Evolutionary conservation across 2,888 invertebrate genomes (phyloP).

Genomic region (Trichogramma dendrolimi): DNA sequence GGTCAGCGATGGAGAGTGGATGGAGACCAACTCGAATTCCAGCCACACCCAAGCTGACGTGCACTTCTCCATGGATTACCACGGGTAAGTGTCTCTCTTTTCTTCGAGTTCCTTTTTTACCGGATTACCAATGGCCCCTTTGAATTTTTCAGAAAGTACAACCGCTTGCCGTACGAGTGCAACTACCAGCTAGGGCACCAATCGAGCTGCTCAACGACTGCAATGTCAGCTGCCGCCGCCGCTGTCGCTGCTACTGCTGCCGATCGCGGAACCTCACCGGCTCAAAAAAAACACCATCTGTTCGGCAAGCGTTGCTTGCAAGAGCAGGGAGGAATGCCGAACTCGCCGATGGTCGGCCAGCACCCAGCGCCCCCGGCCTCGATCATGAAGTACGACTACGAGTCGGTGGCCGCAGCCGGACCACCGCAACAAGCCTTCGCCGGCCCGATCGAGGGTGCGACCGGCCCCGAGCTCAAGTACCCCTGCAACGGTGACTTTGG

Average conservation of each 20-base stretch:
- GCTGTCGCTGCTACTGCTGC: neutral
- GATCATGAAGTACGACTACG: slow-evolving; percentile 61
- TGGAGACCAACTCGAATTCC: slow-evolving; percentile 81
- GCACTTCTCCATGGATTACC: slow-evolving; percentile 70
- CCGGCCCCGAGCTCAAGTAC: slow-evolving; percentile 63
- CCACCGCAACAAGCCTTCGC: slow-evolving; percentile 50
- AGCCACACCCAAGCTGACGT: slow-evolving; percentile 60
- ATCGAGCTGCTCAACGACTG: neutral
- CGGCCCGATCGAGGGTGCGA: slow-evolving; percentile 53
- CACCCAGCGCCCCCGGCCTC: slow-evolving; percentile 30
- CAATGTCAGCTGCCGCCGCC: neutral
- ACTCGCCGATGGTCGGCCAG: slow-evolving; percentile 2
- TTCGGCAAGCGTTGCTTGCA: slow-evolving; percentile 85
- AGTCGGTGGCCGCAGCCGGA: slow-evolving; percentile 43
- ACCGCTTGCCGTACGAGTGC: slow-evolving; percentile 66
- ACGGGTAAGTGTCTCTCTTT: slow-evolving; percentile 38
- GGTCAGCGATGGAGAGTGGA: slow-evolving; percentile 88
- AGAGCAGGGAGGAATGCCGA: slow-evolving; percentile 50
- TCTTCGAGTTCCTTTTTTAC: slow-evolving; percentile 3
- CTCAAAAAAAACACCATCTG: slow-evolving; percentile 90
- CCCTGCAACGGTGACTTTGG: slow-evolving; percentile 67
- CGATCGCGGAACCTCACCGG: slow-evolving; percentile 52
- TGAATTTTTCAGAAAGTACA: slow-evolving; percentile 57
- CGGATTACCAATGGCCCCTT: neutral
- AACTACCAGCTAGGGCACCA: slow-evolving; percentile 55